Evolutionary conservation across 2,113 vertebrate species (phyloP).

Genomic region (Myotis lucifugus): DNA sequence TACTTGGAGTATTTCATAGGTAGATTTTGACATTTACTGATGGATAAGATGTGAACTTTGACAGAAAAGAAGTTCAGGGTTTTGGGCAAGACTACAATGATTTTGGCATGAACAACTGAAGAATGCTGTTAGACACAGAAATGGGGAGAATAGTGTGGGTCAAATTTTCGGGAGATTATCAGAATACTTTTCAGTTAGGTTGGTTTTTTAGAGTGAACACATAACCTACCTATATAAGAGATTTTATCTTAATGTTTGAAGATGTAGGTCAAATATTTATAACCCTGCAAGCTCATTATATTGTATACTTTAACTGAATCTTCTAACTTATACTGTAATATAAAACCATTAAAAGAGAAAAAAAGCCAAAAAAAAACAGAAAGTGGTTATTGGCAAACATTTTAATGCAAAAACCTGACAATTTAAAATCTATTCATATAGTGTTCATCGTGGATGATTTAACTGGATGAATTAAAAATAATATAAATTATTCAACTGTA

Average conservation of each 20-base stretch:
- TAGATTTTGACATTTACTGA: neutral
- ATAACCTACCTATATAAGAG: neutral
- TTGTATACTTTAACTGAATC: neutral
- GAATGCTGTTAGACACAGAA: neutral
- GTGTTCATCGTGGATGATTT: conserved; percentile 65
- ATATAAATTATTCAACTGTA: conserved; percentile 76
- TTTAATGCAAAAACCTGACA: conserved; percentile 63
- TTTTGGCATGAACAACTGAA: neutral
- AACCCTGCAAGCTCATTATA: conserved; percentile 24
- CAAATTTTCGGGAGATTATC: neutral
- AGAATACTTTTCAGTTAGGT: conserved; percentile 25
- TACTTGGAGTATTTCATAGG: neutral
- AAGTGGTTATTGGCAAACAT: conserved; percentile 66
- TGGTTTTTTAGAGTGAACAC: neutral
- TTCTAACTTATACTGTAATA: conserved; percentile 20
- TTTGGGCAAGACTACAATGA: neutral
- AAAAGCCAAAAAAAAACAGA: neutral
- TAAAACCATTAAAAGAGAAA: conserved; percentile 57
- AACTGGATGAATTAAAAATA: conserved; percentile 73
- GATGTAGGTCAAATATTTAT: conserved; percentile 56
- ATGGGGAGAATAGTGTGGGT: neutral
- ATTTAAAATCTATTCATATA: conserved; percentile 68
- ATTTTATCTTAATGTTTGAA: conserved; percentile 35
- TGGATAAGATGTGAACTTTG: neutral
- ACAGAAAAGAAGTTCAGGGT: neutral